phyloP scores from a whole-genome alignment of 2,797 vertebrate genomes.

The Xenopus petersii region DNA sequence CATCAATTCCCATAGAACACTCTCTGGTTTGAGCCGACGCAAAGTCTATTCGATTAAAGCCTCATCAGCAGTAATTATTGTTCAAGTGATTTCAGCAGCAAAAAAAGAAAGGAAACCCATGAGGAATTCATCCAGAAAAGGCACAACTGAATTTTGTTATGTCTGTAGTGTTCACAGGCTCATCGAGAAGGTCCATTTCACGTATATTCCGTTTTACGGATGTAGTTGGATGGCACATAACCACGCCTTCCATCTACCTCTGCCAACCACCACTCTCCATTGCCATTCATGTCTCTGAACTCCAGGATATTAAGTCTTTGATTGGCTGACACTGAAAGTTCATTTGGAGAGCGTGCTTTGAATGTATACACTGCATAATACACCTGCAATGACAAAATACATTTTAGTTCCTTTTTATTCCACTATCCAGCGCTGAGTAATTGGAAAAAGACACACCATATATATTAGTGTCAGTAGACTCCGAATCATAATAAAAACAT shows the following conservation, averaged over 20 bases:
- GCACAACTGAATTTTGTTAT: constrained; percentile 15
- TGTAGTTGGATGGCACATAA: constrained; percentile 95
- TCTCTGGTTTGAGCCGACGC: too few relatives aligned
- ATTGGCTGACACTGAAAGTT: constrained; percentile 88
- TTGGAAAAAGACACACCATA: too few relatives aligned
- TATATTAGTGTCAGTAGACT: too few relatives aligned
- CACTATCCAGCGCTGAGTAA: too few relatives aligned
- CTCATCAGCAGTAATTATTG: constrained; percentile 27
- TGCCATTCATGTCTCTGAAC: constrained; percentile 92
- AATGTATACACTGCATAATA: constrained; percentile 94
- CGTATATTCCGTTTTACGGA: constrained; percentile 95
- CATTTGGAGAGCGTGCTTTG: constrained; percentile 86
- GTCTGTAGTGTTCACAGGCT: neutral
- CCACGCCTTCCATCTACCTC: constrained; percentile 82
- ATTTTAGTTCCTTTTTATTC: neutral
- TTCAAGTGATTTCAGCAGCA: constrained; percentile 38
- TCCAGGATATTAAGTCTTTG: constrained; percentile 88
- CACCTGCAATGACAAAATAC: constrained; percentile 67
- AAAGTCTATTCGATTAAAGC: constrained; percentile 23
- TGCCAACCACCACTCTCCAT: constrained; percentile 95
- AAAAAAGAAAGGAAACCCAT: neutral
- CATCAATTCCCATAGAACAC: neutral
- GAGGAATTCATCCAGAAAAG: constrained; percentile 28
- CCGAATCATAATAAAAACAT: too few relatives aligned
- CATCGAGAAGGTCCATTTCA: constrained; percentile 61